Evolutionary conservation across 35 echinoderm and acorn worm genomes (phyloP).

Genomic region (Antedon bifida): DNA sequence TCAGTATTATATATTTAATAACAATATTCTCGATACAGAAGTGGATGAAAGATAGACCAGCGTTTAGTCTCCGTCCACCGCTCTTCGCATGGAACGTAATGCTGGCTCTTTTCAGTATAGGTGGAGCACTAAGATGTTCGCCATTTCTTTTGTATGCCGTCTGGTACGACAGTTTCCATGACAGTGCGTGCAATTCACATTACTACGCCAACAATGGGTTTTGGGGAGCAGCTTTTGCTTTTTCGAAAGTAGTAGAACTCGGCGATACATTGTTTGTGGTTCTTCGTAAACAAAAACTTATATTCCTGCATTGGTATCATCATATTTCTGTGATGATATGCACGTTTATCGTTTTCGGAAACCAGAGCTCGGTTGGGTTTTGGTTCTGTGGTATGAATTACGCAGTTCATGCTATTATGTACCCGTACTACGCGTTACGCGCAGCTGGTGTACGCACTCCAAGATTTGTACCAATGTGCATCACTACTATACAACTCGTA

Average conservation of each 20-base stretch:
- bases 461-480: constrained; percentile 38
- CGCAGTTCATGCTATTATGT: constrained; percentile 78
- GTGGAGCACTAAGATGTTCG: constrained; percentile 12
- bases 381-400: constrained; percentile 86
- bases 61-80: constrained; percentile 18
- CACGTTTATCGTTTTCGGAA: constrained; percentile 39
- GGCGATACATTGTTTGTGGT: constrained; percentile 77
- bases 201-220: constrained; percentile 21
- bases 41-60: constrained; percentile 29
- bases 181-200: constrained; percentile 29
- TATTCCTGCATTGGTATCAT: constrained; percentile 59
- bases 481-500: constrained; percentile 61
- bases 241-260: constrained; percentile 51
- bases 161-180: constrained; percentile 17
- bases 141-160: background rate
- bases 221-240: constrained; percentile 37
- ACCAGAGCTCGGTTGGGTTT: constrained; percentile 30
- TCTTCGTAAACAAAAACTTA: constrained; percentile 58
- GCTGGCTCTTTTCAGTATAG: constrained; percentile 54
- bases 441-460: constrained; percentile 44
- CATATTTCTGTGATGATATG: constrained; percentile 72
- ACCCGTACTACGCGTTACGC: constrained; percentile 68
- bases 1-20: constrained; percentile 29
- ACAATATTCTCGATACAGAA: constrained; percentile 32
- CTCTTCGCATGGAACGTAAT: constrained; percentile 38